Base-by-base conservation (phyloP, 2,797 vertebrate genomes). In the Falco peregrinus region DNA sequence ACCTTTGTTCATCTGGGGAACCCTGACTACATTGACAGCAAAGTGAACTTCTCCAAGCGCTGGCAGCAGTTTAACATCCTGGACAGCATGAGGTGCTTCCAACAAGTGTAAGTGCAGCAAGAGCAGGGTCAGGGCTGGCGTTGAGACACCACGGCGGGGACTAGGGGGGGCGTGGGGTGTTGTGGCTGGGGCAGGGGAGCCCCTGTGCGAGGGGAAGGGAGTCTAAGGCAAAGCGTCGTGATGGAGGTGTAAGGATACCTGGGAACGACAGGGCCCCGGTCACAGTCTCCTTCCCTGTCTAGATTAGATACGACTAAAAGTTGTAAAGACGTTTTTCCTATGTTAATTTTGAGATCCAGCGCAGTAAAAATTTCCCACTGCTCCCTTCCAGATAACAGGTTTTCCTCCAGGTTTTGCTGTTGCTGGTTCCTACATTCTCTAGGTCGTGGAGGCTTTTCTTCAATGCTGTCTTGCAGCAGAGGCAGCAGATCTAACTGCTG, bases 51-150 rank as follows among this genome's bases (percentile, higher is more conserved):
- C 89, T 99, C 99, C 97, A 99, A 99, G 92, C 99, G 99, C 59
- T 99, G 99, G 99, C 99, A 99, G 96, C 99, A 99, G 98, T 99
- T 99, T 97, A 99, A 99, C 98, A 99, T 99, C 95, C 98, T 99
- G 96, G 99, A 99, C 98, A 99, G 99, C 98, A 99, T 99, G 99
- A 99, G 99, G 80, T 98, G 99, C 97, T 99, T 99, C 98, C 99
- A 99, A 97, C 99, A 99, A 98, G 98, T 98, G 99, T 99, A 98
- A 99, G 99, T 98, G 59, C 63, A 11, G 29, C 50, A 8, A 0
- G 3, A 7, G 26, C 7, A 35, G 9, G n/a, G 22, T 17, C 61
- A 16, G 75, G 54, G 83, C 50, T 18, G 77, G 17, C 69, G 56
- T 24, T 2, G 25, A 56, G 87, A 28, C 60, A 43, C 20, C 43